Evolutionary conservation across 1,140 invertebrate genomes (phyloP).

Genomic region (Atta colombica): DNA sequence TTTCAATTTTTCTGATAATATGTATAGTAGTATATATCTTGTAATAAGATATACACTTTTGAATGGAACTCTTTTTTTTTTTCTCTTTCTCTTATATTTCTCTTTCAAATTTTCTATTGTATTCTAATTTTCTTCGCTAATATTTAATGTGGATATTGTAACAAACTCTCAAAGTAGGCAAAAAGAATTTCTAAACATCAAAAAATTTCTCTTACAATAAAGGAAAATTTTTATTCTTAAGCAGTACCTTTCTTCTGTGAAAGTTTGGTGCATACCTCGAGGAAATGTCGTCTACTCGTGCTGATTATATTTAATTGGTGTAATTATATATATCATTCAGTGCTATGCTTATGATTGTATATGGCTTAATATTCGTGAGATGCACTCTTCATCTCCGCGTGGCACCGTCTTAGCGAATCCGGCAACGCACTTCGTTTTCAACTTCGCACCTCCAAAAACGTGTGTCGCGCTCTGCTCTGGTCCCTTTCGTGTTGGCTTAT

Average conservation of each 20-base stretch:
- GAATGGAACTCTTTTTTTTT: not conserved
- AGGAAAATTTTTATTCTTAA: not conserved
- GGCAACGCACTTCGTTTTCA: not conserved
- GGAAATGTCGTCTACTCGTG: conserved; percentile 27
- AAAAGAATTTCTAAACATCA: not conserved
- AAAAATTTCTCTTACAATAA: not conserved
- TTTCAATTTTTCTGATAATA: not conserved
- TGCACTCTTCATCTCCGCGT: conserved; percentile 19
- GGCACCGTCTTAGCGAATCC: conserved; percentile 34
- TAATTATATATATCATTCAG: not conserved
- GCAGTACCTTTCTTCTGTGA: not conserved
- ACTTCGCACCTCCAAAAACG: conserved; percentile 56
- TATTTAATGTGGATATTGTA: conserved; percentile 19
- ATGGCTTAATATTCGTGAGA: conserved; percentile 5
- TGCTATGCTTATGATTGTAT: conserved; percentile 32
- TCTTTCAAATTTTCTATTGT: not conserved
- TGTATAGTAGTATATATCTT: no score
- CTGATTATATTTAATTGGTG: conserved; percentile 28
- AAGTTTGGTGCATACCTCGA: not conserved
- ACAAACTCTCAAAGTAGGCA: not conserved
- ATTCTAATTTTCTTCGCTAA: not conserved
- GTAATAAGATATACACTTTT: not conserved
- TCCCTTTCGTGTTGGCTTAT: conserved; percentile 79
- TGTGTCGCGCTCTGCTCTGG: conserved; percentile 76
- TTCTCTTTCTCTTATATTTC: not conserved